phyloP scores from a whole-genome alignment of 2,797 vertebrate species.

The Knipowitschia caucasica region DNA sequence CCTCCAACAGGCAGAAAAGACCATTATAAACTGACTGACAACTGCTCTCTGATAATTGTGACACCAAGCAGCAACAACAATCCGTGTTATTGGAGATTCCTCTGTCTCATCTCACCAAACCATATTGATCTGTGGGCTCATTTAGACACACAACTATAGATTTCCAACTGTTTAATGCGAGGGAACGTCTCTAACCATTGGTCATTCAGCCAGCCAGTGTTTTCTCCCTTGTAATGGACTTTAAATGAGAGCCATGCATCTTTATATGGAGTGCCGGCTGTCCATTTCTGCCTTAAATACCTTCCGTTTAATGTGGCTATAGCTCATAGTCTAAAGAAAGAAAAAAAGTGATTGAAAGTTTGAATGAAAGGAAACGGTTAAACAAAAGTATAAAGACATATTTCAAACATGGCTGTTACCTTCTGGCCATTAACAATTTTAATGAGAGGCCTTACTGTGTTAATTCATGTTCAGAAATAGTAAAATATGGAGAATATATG shows the following conservation, averaged over 20 bases:
- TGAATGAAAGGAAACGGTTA: too few species aligned
- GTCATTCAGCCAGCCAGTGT: slow-evolving; percentile 16
- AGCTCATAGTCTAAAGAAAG: slow-evolving; percentile 17
- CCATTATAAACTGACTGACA: background rate
- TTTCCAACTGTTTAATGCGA: slow-evolving; percentile 35
- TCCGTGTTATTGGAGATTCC: slow-evolving; percentile 5
- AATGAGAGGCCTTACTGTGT: too few species aligned
- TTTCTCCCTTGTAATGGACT: slow-evolving; percentile 50
- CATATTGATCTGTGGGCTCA: slow-evolving; percentile 37
- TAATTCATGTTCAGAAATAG: too few species aligned
- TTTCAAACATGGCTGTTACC: background rate
- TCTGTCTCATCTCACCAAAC: slow-evolving; percentile 10
- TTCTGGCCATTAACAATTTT: too few species aligned
- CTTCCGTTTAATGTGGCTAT: slow-evolving; percentile 29
- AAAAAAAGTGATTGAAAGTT: slow-evolving; percentile 10
- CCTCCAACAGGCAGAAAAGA: background rate
- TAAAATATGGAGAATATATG: too few species aligned
- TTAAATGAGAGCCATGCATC: slow-evolving; percentile 60
- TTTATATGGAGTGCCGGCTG: slow-evolving; percentile 36
- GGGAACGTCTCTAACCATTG: slow-evolving; percentile 24
- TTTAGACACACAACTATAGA: slow-evolving; percentile 27
- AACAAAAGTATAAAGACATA: background rate
- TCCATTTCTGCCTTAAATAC: slow-evolving; percentile 28
- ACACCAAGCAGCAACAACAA: slow-evolving; percentile 8
- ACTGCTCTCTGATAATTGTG: slow-evolving; percentile 5